Conservation (phyloP, 2,113 vertebrate genomes). For the Prunella fulvescens region DNA sequence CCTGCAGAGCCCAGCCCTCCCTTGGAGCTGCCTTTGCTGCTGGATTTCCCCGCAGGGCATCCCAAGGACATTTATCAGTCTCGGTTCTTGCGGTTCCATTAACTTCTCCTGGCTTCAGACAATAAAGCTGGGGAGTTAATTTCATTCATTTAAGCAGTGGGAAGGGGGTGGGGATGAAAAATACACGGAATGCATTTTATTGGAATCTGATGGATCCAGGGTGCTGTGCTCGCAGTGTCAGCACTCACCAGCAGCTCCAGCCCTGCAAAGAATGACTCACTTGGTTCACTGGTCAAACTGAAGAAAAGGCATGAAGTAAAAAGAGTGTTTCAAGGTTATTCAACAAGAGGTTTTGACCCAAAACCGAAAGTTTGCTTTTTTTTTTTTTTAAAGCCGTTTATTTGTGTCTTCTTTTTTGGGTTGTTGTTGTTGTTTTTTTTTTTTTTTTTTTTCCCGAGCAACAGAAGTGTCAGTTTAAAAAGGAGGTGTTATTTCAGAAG, state of each 20-base stretch:
- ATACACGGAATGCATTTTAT: background rate
- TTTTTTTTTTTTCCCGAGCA: background rate
- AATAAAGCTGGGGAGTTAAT: conserved; percentile 19
- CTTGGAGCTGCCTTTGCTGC: background rate
- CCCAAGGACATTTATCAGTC: background rate
- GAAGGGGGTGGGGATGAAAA: background rate
- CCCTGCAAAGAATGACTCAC: conserved; percentile 1
- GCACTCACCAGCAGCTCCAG: background rate
- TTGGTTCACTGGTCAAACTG: conserved; percentile 11
- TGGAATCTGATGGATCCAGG: background rate
- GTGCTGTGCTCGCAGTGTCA: background rate
- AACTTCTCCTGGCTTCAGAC: conserved; percentile 45
- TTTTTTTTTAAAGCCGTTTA: background rate
- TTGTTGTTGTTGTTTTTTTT: background rate
- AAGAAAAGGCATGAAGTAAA: background rate
- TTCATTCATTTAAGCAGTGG: conserved; percentile 16
- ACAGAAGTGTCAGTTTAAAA: background rate
- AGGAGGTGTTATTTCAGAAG: background rate
- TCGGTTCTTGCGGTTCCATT: background rate
- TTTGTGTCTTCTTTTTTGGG: background rate
- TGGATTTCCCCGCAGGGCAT: background rate
- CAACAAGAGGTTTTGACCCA: background rate
- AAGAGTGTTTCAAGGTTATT: conserved; percentile 3
- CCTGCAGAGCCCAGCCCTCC: background rate
- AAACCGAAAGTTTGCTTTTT: background rate